Evolutionary conservation across 2,888 invertebrate genomes (phyloP).

Genomic region (Leucophenga montana): DNA sequence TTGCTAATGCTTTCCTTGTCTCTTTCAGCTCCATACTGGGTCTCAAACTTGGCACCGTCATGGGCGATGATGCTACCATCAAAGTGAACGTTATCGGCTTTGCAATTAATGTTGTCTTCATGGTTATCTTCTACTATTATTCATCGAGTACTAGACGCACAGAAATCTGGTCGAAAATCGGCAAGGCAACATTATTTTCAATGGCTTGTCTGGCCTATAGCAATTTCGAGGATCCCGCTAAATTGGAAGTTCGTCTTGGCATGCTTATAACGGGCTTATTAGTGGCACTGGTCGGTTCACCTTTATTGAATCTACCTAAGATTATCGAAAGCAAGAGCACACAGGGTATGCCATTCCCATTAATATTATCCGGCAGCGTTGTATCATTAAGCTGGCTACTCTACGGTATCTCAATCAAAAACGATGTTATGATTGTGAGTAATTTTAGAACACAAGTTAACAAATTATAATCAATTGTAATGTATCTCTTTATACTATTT

Average conservation of each 20-base stretch:
- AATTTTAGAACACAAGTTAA: neutral
- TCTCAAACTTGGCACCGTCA: slow-evolving; percentile 83
- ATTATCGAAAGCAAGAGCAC: slow-evolving; percentile 88
- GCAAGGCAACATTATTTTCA: slow-evolving; percentile 76
- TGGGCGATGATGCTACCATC: slow-evolving; percentile 84
- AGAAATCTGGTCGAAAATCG: slow-evolving; percentile 76
- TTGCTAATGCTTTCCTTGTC: slow-evolving; percentile 9
- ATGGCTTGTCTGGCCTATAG: slow-evolving; percentile 79
- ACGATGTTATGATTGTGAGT: slow-evolving; percentile 67
- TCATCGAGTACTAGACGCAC: slow-evolving; percentile 75
- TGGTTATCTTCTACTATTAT: slow-evolving; percentile 80
- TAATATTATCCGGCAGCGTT: slow-evolving; percentile 86
- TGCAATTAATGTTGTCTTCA: slow-evolving; percentile 80
- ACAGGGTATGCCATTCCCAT: slow-evolving; percentile 88
- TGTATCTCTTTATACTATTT: neutral
- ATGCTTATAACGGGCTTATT: slow-evolving; percentile 77
- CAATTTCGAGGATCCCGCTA: slow-evolving; percentile 77
- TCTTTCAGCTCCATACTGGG: slow-evolving; percentile 80
- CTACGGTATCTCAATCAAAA: slow-evolving; percentile 70
- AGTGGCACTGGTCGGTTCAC: slow-evolving; percentile 81
- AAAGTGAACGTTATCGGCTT: slow-evolving; percentile 85
- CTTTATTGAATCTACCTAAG: slow-evolving; percentile 80
- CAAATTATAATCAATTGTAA: neutral
- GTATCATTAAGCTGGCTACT: slow-evolving; percentile 75
- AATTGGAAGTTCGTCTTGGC: slow-evolving; percentile 82